Percentiles rank a stretch among this genome's conserved stretches.
Evolutionary conservation across 2,113 vertebrate species (phyloP).

Genomic region (Redunca redunca): DNA sequence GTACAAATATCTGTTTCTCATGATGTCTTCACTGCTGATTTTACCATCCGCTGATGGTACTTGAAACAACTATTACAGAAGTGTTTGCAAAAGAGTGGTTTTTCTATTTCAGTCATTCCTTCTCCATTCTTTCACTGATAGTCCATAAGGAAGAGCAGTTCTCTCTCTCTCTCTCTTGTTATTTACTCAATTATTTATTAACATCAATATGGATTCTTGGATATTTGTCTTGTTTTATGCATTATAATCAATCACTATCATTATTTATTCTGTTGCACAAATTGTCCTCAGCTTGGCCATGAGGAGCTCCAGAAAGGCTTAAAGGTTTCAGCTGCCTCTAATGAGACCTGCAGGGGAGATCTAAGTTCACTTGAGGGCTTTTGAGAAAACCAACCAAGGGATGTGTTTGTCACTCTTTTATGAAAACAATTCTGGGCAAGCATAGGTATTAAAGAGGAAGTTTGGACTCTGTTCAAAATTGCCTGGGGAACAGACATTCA

Average conservation of each 20-base stretch:
- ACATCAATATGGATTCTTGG: not conserved
- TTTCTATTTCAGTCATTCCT: not conserved
- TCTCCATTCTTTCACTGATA: not conserved
- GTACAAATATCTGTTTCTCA: not conserved
- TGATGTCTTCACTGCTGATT: not conserved
- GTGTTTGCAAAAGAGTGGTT: not conserved
- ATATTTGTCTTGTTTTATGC: not conserved
- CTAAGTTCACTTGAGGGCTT: not conserved
- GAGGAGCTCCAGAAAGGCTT: not conserved
- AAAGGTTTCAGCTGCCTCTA: not conserved
- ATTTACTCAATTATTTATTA: constrained; percentile 3
- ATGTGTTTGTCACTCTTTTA: not conserved
- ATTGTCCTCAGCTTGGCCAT: not conserved
- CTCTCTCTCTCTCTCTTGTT: not conserved
- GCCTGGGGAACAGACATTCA: not conserved
- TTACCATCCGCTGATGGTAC: not conserved
- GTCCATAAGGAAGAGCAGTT: not conserved
- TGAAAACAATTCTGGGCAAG: not conserved
- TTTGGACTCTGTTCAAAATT: constrained; percentile 6
- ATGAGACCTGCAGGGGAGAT: not conserved
- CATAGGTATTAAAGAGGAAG: not conserved
- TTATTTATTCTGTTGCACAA: not conserved
- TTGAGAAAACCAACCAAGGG: not conserved
- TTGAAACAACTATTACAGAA: not conserved
- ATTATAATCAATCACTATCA: not conserved